Evolutionary conservation across 2,888 invertebrate species (phyloP), one percentile per base, ranked within the genome.

Genomic region (Tetheella fluctuosa): DNA sequence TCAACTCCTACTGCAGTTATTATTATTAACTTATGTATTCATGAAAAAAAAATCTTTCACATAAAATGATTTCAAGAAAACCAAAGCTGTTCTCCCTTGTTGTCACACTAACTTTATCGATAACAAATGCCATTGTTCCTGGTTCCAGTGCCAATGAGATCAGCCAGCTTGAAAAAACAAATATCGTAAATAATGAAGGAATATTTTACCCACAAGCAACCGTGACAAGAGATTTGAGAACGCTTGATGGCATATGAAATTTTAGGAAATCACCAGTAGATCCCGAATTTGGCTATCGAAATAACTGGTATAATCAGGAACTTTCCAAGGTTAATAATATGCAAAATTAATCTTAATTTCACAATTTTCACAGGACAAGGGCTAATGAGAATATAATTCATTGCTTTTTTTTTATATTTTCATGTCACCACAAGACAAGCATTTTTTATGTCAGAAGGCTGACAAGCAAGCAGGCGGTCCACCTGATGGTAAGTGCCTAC

Each of bases 181-280:
- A 69, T 42, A 23, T 67, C 0, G 60, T 69, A 1, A 73, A 64
- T 54, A 68, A 71, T 1, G 88, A 88, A 0, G 95, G 94, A 1
- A 86, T 96, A 54, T 87, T 97, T 0, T 97, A 95, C 83, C 97
- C 97, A 0, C 94, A 95, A 69, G 96, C 97, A 67, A 97, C 98
- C 10, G 97, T 97, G 85, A 96, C 96, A 0, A 94, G 99, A 64
- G 96, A 98, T 82, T 94, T 97, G 52, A 94, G 90, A 69, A 94
- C 94, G 0, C 91, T 99, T 54, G 97, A 98, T 85, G 99, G 99
- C 0, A 93, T 99, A 71, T 99, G 99, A 99, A 96, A 97, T 84
- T 99, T 99, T 84, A 94, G 96, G 34, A 94, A 95, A 30, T 96
- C 97, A 1, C 93, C 95, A 2, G 89, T 94, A 0, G 95, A 96